phyloP scores from a whole-genome alignment of 2,888 invertebrate species.

The Apamea sordens region DNA sequence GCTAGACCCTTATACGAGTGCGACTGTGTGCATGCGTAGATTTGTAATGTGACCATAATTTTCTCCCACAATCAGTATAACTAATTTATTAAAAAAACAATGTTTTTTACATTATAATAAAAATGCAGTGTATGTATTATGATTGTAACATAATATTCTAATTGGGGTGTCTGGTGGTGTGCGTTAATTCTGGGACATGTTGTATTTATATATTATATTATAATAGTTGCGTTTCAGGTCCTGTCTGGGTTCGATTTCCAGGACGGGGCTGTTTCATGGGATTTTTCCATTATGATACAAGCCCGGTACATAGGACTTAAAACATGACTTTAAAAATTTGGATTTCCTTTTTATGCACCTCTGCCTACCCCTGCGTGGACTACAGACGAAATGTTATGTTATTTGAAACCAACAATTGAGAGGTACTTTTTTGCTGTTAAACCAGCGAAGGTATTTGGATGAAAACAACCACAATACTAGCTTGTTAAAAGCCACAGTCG shows the following conservation, averaged over 20 bases:
- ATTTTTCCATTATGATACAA: not conserved
- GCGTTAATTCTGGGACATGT: no score
- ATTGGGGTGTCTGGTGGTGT: no score
- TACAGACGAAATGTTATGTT: not conserved
- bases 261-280: not conserved
- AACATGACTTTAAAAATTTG: not conserved
- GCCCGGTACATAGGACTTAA: not conserved
- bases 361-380: not conserved
- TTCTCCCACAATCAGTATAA: no score
- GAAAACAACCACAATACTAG: not conserved
- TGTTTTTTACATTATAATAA: no score
- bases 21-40: no score
- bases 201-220: no score
- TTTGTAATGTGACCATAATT: no score
- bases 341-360: not conserved
- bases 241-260: not conserved
- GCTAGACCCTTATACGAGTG: no score
- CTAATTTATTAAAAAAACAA: no score
- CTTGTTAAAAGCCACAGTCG: not conserved
- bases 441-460: not conserved
- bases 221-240: not conserved
- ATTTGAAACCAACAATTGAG: no score
- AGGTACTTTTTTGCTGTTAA: not conserved
- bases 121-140: no score
- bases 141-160: no score